Percentiles rank a stretch among this genome's conserved stretches.
Conservation (phyloP, 2,113 vertebrate genomes). For the Orthonyx spaldingii region DNA sequence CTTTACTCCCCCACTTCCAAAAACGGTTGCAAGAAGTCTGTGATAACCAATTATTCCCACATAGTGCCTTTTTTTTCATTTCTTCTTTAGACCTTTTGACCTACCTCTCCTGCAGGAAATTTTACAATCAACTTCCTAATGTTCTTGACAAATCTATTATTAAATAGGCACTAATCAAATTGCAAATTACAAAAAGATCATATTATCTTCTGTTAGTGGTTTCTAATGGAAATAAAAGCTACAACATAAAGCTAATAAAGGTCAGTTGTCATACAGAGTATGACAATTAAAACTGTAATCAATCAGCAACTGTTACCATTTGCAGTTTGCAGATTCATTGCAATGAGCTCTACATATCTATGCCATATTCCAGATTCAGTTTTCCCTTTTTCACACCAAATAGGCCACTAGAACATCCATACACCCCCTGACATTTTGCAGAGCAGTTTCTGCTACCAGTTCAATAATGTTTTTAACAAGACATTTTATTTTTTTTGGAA, state of each 20-base stretch:
- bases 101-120: conserved; percentile 8
- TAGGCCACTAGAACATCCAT: not conserved
- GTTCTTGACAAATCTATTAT: conserved; percentile 5
- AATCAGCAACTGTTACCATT: not conserved
- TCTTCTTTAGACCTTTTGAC: conserved; percentile 15
- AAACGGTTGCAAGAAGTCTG: not conserved
- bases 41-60: not conserved
- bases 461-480: not conserved
- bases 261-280: not conserved
- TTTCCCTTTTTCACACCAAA: not conserved
- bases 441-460: not conserved
- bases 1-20: not conserved
- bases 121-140: not conserved
- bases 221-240: conserved; percentile 33
- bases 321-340: not conserved
- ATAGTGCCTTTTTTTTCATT: not conserved
- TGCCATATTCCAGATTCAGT: not conserved
- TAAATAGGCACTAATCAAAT: conserved; percentile 34
- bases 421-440: not conserved
- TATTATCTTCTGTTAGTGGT: not conserved
- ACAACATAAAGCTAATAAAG: not conserved
- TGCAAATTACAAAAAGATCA: not conserved
- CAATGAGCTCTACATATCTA: not conserved
- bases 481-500: not conserved
- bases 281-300: not conserved